Base-by-base conservation (phyloP, 2,888 invertebrate genomes). In the Synanthedon myopaeformis region DNA sequence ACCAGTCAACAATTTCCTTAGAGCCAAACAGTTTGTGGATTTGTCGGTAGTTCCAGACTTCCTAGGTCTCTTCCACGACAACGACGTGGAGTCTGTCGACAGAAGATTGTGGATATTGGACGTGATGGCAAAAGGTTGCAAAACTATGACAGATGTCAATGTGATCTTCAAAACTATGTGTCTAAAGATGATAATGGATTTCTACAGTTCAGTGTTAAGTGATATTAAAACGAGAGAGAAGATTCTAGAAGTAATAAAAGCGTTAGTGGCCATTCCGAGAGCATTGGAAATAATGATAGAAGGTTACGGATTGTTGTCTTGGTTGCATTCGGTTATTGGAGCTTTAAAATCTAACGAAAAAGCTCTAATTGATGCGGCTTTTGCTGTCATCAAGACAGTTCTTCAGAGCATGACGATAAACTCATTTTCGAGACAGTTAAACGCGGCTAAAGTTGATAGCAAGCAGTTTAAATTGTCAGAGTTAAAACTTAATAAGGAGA, bases 1-100 rank as follows among this genome's bases (percentile, higher is more conserved):
- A 61, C 91, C 93, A 0, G 83, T 97, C n/a, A 92, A 93, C 69
- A 90, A 91, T 65, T 96, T 93, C 74, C 79, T 96, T 42, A 90
- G 93, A 66, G 91, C 94, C 2, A 96, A 95, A 74, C 91, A 93
- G 11, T 89, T 89, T 8, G 89, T 96, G 13, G 92, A 96, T 69
- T 83, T 96, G 13, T 89, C 90, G 12, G 89, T 91, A 3, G 92
- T 97, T n/a, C 97, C 97, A 0, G 97, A 97, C 72, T 92, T 97
- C 67, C 91, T 95, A 57, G 92, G 93, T 53, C 90, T 97, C 42
- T 93, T 97, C 69, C 93, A 95, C 70, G 95, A 94, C 58, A 89
- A 92, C 10, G 93, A 94, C 54, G 87, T 94, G 0, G 90, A 93
- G 61, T 89, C 90, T 53, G 88, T 89, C 17, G 89, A 90, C 0